Evolutionary conservation across 2,888 invertebrate species (phyloP), one percentile per base, ranked within the genome.

Genomic region (Pammene aurita): DNA sequence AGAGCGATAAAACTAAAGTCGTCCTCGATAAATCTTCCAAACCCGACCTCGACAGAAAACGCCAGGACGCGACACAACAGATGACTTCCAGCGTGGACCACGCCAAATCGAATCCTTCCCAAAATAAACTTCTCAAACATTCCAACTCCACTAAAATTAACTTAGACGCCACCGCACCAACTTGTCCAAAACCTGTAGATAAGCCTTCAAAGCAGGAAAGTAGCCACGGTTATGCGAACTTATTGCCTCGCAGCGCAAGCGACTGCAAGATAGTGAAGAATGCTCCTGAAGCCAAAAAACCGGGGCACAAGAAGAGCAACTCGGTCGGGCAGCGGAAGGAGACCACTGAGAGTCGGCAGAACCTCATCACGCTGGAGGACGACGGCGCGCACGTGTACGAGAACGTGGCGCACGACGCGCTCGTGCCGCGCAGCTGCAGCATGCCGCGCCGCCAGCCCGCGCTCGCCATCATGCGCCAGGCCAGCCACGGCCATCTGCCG

Each of bases 1-100:
- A 95, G 80, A 94, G 95, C 66, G 95, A 95, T 73, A 95, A 95
- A 83, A 94, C 93, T 11, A 93, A 93, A 87, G 93, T 94, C 6
- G 93, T 94, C 63, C 90, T 94, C 42, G 95, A 95, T 72, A 93
- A 93, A 76, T 90, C 93, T 18, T 90, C 93, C 46, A 93, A 93
- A 70, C 93, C 91, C 76, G 92, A 92, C 78, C 73, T 88, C 62
- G 92, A 91, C 10, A 82, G 88, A 57, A 91, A 91, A 73, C 85
- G 90, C 10, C 84, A 80, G 67, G 91, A 90, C 7, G 72, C 73
- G 5, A 62, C 75, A 60, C 76, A 82, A n/a, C 86, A 81, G 71
- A 84, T 80, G 46, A 71, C 77, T 54, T 75, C 76, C 67, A 69
- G 76, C 14, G 76, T 79, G n/a, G 92, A 90, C 61, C 80, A 80